Evolutionary conservation across 37 sponge, comb jelly and placozoan genomes (phyloP).

Genomic region (Ephydatia muelleri): DNA sequence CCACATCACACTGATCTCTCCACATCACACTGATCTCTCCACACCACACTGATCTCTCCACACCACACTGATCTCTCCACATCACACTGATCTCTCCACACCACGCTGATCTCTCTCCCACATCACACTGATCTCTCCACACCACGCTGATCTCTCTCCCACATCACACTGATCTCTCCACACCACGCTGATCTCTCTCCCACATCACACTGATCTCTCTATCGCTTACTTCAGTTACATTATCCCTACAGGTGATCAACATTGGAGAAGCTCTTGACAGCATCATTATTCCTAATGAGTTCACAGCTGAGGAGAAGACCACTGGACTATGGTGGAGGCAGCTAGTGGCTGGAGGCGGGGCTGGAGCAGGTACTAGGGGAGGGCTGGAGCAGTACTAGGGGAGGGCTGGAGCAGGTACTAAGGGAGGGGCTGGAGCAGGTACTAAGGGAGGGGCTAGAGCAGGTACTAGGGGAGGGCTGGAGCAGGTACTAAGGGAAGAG

Average conservation of each 20-base stretch:
- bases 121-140: neutral
- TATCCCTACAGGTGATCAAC: constrained; percentile 35
- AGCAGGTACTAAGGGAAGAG: too few relatives aligned
- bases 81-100: neutral
- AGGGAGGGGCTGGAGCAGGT: constrained; percentile 2
- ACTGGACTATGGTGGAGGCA: constrained; percentile 95
- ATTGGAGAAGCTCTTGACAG: constrained; percentile 69
- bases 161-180: neutral
- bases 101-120: neutral
- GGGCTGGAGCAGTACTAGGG: neutral
- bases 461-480: neutral
- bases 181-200: neutral
- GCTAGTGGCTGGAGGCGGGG: constrained; percentile 89
- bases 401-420: constrained; percentile 55
- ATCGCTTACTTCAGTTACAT: neutral
- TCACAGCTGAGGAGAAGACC: constrained; percentile 72
- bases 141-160: neutral
- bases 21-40: too few relatives aligned
- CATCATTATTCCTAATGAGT: constrained; percentile 77
- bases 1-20: too few relatives aligned
- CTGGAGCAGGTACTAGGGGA: constrained; percentile 75
- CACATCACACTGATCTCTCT: neutral
- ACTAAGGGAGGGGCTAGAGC: neutral
- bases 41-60: too few relatives aligned
- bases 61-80: neutral